Evolutionary conservation across 2,797 vertebrate genomes (phyloP).

Genomic region (Poliocrania exsul): DNA sequence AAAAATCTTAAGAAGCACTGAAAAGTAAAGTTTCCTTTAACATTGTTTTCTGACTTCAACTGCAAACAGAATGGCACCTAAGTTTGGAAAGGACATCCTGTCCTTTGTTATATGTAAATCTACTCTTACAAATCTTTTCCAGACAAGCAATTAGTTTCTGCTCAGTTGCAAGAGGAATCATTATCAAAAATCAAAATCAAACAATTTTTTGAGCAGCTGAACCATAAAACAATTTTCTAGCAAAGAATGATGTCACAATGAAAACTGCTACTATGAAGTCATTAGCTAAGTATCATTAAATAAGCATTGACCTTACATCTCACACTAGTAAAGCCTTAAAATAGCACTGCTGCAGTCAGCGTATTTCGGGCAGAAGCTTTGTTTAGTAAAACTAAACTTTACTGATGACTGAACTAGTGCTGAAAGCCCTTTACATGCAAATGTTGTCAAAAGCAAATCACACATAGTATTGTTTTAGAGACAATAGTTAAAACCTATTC

Average conservation of each 20-base stretch:
- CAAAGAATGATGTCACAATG: background rate
- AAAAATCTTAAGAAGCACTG: background rate
- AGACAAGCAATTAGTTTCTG: background rate
- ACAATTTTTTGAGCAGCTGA: background rate
- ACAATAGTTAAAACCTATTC: background rate
- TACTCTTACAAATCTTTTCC: background rate
- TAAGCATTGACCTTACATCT: slow-evolving; percentile 2
- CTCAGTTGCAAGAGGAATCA: background rate
- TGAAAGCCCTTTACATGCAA: slow-evolving; percentile 27
- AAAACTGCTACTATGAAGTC: background rate
- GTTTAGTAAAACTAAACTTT: slow-evolving; percentile 37
- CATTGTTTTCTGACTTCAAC: background rate
- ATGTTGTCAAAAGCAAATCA: background rate
- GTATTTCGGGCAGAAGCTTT: slow-evolving; percentile 16
- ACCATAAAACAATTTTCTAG: background rate
- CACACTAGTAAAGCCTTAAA: slow-evolving; percentile 3
- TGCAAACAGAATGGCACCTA: background rate
- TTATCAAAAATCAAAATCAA: background rate
- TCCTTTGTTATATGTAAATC: background rate
- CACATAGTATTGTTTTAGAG: background rate
- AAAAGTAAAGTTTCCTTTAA: background rate
- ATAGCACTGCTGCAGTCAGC: slow-evolving; percentile 18
- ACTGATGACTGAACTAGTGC: background rate
- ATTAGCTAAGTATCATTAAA: background rate
- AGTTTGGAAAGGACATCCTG: background rate